A percentile compares a stretch with the other conserved stretches of the same genome.
Evolutionary conservation across 2,888 invertebrate genomes (phyloP).

Genomic region (Camptogramma bilineatum): DNA sequence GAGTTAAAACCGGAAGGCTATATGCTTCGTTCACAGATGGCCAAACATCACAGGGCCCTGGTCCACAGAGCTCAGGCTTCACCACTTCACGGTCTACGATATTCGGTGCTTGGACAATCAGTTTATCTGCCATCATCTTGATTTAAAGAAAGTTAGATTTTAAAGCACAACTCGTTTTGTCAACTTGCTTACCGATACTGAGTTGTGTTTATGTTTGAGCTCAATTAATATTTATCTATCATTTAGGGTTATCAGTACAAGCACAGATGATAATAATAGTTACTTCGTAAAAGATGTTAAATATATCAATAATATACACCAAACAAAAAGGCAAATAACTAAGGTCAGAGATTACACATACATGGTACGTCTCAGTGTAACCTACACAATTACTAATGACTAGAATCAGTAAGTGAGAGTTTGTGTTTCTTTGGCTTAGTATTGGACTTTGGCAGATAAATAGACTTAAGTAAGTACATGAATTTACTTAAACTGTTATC

Average conservation of each 20-base stretch:
- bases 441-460: too few species aligned
- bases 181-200: conserved; percentile 9
- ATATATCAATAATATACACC: not conserved
- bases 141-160: not conserved
- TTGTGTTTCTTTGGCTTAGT: not conserved
- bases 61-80: conserved; percentile 70
- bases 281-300: not conserved
- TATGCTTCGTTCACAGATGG: conserved; percentile 71
- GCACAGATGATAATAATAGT: not conserved
- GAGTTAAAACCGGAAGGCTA: conserved; percentile 62
- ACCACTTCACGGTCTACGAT: conserved; percentile 63
- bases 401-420: not conserved
- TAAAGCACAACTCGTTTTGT: conserved; percentile 3
- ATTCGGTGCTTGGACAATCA: conserved; percentile 61
- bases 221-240: not conserved
- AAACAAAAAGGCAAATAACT: not conserved
- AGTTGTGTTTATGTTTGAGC: not conserved
- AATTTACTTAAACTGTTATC: too few species aligned
- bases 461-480: too few species aligned
- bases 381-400: not conserved
- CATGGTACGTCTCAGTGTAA: not conserved
- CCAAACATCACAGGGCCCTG: conserved; percentile 72
- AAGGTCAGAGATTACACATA: not conserved
- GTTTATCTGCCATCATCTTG: conserved; percentile 55
- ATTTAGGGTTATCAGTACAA: conserved; percentile 18